Percentiles rank a stretch among this genome's conserved stretches.
Conservation (phyloP, 2,888 invertebrate species). For the Perizoma flavofasciatum region DNA sequence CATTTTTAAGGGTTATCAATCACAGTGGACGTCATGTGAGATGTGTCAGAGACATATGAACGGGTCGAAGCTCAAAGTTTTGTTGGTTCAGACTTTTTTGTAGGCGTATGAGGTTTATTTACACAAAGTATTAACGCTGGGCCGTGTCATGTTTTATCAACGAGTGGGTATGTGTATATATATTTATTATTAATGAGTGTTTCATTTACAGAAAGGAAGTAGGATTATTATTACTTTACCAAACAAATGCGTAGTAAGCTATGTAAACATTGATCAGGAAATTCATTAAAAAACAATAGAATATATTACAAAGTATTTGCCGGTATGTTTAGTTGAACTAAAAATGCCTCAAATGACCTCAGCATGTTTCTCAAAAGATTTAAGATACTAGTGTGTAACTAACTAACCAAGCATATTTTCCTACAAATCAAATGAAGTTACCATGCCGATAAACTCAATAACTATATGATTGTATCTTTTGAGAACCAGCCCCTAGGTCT, state of each 20-base stretch:
- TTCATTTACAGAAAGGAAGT: conserved; percentile 13
- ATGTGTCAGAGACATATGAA: conserved; percentile 49
- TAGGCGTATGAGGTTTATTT: conserved; percentile 32
- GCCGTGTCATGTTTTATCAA: conserved; percentile 35
- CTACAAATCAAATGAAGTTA: too few species aligned
- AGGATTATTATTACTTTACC: conserved; percentile 5
- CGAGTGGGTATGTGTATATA: conserved; percentile 15
- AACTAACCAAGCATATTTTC: too few species aligned
- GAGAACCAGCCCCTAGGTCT: conserved; percentile 1
- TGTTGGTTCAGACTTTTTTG: conserved; percentile 37
- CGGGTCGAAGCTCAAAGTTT: conserved; percentile 50
- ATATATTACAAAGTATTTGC: background rate
- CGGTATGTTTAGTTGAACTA: too few species aligned
- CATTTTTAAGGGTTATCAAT: conserved; percentile 57
- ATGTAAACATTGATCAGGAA: conserved; percentile 8
- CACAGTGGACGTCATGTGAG: conserved; percentile 46
- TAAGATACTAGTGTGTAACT: too few species aligned
- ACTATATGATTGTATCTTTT: too few species aligned
- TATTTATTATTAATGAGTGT: conserved; percentile 15
- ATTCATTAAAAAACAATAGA: background rate
- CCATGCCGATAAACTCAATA: too few species aligned
- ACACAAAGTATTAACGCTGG: conserved; percentile 31
- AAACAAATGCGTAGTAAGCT: conserved; percentile 20
- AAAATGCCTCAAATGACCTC: too few species aligned
- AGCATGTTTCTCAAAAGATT: too few species aligned